These are phyloP conservation scores for Palythoa grandis DNA, from an alignment of 92 coral and sea anemone genomes.

Conservation along the genomic window DNA sequence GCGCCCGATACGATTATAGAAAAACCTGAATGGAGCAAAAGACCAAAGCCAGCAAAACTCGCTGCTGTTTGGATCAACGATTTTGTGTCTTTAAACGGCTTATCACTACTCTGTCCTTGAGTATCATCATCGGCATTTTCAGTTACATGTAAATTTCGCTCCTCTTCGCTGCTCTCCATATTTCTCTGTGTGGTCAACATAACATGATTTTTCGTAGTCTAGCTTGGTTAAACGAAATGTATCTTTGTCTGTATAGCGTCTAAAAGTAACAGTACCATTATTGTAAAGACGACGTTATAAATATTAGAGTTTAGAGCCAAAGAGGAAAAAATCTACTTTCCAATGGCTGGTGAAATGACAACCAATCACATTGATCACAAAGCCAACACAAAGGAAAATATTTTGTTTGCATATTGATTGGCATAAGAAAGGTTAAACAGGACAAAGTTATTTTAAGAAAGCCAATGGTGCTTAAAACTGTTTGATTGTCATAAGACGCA, in stretches of 20 bases:
- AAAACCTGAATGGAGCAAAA: conserved; percentile 69
- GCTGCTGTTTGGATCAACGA: conserved; percentile 22
- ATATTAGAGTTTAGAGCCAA: background rate
- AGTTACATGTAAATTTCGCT: background rate
- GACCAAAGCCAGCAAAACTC: conserved; percentile 73
- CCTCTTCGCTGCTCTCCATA: background rate
- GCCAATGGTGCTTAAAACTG: background rate
- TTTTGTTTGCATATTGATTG: background rate
- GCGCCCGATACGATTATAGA: conserved; percentile 73
- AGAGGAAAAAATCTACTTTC: background rate
- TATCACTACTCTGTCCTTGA: background rate
- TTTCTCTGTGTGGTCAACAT: background rate
- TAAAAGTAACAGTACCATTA: background rate
- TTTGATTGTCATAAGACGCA: background rate
- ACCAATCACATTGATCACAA: background rate
- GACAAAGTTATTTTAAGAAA: background rate
- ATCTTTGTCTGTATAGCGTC: background rate
- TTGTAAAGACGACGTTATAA: background rate
- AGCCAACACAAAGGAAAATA: background rate
- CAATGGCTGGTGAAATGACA: background rate
- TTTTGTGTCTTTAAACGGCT: conserved; percentile 21
- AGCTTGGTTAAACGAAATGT: background rate
- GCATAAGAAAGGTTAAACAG: background rate
- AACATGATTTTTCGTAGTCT: background rate
- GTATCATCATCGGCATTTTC: background rate